phyloP scores from a whole-genome alignment of 2,113 vertebrate genomes.

The Corynorhinus townsendii region DNA sequence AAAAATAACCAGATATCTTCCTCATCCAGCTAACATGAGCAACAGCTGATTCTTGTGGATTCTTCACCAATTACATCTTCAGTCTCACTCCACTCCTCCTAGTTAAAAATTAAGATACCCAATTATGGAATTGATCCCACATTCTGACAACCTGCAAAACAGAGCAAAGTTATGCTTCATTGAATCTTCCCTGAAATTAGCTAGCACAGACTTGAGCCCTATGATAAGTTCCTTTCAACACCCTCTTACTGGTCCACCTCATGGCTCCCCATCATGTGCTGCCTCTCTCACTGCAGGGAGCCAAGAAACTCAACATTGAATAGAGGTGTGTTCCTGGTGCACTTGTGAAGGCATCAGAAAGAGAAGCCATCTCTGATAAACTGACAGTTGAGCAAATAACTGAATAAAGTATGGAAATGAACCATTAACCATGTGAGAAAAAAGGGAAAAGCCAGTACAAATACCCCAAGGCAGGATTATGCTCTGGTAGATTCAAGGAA shows the following conservation, averaged over 20 bases:
- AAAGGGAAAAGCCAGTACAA: neutral
- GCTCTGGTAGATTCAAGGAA: neutral
- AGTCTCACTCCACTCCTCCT: neutral
- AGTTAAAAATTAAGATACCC: neutral
- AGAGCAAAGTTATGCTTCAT: neutral
- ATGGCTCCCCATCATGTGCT: no score
- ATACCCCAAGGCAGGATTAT: neutral
- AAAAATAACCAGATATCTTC: neutral
- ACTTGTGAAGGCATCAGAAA: neutral
- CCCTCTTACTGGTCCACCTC: neutral
- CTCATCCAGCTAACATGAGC: neutral
- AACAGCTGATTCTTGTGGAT: neutral
- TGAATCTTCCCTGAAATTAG: neutral
- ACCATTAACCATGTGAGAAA: neutral
- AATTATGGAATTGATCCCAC: neutral
- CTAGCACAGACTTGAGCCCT: neutral
- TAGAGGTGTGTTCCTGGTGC: neutral
- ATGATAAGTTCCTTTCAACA: neutral
- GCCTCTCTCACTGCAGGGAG: neutral
- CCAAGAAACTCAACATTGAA: neutral
- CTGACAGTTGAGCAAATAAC: neutral
- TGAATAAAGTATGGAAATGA: neutral
- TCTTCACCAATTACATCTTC: neutral
- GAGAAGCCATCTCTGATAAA: neutral
- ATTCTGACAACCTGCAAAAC: neutral